Conservation (phyloP, 2,888 invertebrate species). For the Artemia sp. region DNA sequence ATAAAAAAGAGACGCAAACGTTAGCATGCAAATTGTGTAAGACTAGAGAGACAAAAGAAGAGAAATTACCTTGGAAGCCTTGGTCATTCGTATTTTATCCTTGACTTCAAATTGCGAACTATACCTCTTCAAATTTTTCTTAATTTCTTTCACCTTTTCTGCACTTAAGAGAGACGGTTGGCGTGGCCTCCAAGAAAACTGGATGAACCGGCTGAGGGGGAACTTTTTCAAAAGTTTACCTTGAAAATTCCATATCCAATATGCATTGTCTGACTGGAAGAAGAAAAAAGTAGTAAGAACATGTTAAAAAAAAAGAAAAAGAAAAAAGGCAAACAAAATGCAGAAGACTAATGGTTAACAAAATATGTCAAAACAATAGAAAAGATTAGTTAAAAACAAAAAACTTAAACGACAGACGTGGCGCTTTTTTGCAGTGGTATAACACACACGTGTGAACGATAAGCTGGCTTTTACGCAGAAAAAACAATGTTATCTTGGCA, state of each 20-base stretch:
- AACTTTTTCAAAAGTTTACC: slow-evolving; percentile 55
- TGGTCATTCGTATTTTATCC: slow-evolving; percentile 76
- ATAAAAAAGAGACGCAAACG: too few relatives aligned
- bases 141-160: slow-evolving; percentile 79
- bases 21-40: too few relatives aligned
- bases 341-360: not conserved
- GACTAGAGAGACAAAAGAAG: not conserved
- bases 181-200: slow-evolving; percentile 87
- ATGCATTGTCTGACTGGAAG: slow-evolving; percentile 49
- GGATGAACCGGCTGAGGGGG: slow-evolving; percentile 79
- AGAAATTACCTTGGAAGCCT: slow-evolving; percentile 58
- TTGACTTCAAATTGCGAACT: slow-evolving; percentile 88
- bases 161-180: slow-evolving; percentile 65
- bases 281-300: slow-evolving; percentile 17
- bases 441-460: too few relatives aligned
- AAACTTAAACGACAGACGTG: too few relatives aligned
- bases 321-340: too few relatives aligned
- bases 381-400: not conserved
- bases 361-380: slow-evolving; percentile 8
- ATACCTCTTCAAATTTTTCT: slow-evolving; percentile 93
- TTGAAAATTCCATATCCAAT: slow-evolving; percentile 97
- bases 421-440: too few relatives aligned
- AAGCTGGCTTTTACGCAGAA: too few relatives aligned
- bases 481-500: too few relatives aligned
- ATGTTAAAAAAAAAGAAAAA: not conserved